Evolutionary conservation across 2,888 invertebrate species (phyloP).

Genomic region (Drosophila tanythrix): DNA sequence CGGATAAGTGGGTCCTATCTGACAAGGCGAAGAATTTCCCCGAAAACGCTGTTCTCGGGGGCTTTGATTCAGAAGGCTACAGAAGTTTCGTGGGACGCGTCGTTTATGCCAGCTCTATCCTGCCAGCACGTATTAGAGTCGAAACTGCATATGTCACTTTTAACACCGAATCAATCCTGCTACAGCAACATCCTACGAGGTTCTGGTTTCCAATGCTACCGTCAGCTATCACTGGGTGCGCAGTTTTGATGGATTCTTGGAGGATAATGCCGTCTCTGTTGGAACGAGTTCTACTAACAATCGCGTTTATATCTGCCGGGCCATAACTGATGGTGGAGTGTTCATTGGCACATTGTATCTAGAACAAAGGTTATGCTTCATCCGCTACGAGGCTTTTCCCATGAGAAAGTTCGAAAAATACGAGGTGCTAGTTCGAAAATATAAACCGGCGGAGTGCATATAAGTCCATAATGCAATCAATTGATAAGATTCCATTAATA

Average conservation of each 20-base stretch:
- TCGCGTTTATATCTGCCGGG: conserved; percentile 49
- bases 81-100: conserved; percentile 57
- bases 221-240: conserved; percentile 44
- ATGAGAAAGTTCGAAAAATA: conserved; percentile 50
- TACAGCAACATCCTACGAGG: conserved; percentile 15
- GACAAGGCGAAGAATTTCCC: conserved; percentile 41
- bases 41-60: conserved; percentile 39
- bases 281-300: conserved; percentile 51
- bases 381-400: conserved; percentile 40
- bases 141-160: conserved; percentile 37
- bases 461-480: not conserved
- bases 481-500: not conserved
- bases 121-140: conserved; percentile 52
- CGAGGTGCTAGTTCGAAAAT: conserved; percentile 42
- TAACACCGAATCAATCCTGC: conserved; percentile 19
- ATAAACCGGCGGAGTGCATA: accelerated
- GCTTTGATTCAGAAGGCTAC: conserved; percentile 54
- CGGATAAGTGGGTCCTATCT: conserved; percentile 39
- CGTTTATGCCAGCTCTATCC: conserved; percentile 1
- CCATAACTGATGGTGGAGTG: conserved; percentile 36
- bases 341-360: conserved; percentile 46
- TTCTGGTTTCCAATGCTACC: conserved; percentile 44
- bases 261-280: conserved; percentile 39
- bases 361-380: conserved; percentile 31
- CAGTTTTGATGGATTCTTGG: conserved; percentile 55